Evolutionary conservation across 2,797 vertebrate species (phyloP).

Genomic region (Labroides dimidiatus): DNA sequence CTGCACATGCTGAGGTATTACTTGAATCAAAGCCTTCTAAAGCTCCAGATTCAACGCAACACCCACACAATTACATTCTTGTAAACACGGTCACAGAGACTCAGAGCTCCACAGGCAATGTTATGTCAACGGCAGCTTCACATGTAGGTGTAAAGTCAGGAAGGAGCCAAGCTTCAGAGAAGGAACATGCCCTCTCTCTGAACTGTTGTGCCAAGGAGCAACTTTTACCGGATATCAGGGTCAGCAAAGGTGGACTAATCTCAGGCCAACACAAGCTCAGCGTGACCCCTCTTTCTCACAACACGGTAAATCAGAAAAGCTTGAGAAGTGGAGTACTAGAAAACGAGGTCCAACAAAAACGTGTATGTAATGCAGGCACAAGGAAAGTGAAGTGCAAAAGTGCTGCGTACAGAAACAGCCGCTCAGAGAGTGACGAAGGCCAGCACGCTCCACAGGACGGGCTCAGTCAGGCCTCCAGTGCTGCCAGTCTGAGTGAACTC

Average conservation of each 20-base stretch:
- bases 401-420: constrained; percentile 8
- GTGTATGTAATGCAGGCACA: too few species aligned
- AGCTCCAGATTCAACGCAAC: constrained; percentile 4
- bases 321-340: constrained; percentile 27
- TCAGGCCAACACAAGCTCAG: constrained; percentile 51
- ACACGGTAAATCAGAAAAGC: constrained; percentile 27
- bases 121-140: constrained; percentile 34
- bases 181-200: constrained; percentile 19
- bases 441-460: too few species aligned
- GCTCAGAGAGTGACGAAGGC: constrained; percentile 20
- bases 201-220: constrained; percentile 28
- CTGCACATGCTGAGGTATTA: constrained; percentile 25
- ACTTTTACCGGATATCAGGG: constrained; percentile 6
- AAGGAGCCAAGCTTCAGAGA: constrained; percentile 33
- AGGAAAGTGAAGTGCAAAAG: constrained; percentile 18
- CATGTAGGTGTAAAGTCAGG: constrained; percentile 31
- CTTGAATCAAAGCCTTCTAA: constrained; percentile 26
- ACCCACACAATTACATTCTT: constrained; percentile 31
- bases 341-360: constrained; percentile 45
- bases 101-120: constrained; percentile 14
- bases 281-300: constrained; percentile 15
- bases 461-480: background rate
- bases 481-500: constrained; percentile 1
- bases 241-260: constrained; percentile 31
- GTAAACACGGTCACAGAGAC: constrained; percentile 44